Conservation (phyloP, 2,113 vertebrate genomes). For the Strix uralensis region DNA sequence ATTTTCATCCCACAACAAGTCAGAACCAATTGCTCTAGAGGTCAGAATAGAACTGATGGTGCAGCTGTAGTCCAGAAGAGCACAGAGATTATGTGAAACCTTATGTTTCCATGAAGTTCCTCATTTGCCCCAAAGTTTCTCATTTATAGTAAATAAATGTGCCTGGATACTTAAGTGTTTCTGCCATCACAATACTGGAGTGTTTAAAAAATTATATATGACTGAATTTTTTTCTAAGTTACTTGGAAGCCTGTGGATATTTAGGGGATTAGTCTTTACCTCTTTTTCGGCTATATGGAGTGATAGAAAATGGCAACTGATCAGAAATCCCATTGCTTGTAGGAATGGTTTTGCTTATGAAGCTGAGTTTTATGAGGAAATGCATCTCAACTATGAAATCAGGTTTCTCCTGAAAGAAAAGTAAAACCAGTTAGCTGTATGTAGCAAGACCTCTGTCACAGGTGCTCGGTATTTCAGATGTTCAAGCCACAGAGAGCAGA, state of each 20-base stretch:
- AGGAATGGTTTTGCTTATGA: background rate
- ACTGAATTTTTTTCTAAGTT: background rate
- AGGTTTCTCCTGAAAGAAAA: background rate
- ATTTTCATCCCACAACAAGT: background rate
- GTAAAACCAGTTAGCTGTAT: background rate
- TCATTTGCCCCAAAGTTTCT: background rate
- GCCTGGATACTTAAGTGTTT: background rate
- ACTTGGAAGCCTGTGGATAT: background rate
- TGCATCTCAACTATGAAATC: background rate
- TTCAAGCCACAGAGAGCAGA: background rate
- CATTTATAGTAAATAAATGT: background rate
- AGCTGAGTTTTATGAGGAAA: background rate
- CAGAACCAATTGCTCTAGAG: background rate
- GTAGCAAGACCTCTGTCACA: background rate
- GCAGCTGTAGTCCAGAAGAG: background rate
- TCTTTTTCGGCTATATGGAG: background rate
- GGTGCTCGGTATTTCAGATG: background rate
- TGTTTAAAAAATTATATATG: background rate
- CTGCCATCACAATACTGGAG: background rate
- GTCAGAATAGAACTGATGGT: background rate
- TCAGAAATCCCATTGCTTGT: background rate
- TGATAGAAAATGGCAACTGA: background rate
- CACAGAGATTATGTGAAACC: background rate
- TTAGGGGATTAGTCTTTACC: background rate
- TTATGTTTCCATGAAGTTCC: background rate